These are phyloP conservation scores for Aplocera efformata DNA, from an alignment of 2,888 invertebrate species.

Conservation along the genomic window DNA sequence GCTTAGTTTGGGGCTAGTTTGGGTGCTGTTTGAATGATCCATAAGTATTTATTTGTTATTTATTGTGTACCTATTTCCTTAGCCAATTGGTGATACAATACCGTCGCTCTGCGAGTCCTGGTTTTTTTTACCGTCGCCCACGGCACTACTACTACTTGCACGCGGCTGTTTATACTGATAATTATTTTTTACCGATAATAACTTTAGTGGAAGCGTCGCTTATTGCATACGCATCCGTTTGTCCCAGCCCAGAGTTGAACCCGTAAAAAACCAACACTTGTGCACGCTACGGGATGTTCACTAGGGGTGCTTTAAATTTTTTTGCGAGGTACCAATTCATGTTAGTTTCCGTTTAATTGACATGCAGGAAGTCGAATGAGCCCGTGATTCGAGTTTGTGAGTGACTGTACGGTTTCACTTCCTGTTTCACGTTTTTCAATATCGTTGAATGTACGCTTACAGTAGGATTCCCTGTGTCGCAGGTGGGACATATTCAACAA, in stretches of 20 bases:
- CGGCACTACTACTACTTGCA: too few relatives aligned
- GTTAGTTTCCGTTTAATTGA: conserved; percentile 57
- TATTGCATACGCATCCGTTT: conserved; percentile 38
- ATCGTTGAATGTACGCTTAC: background rate
- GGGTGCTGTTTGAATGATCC: too few relatives aligned
- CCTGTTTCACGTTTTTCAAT: background rate
- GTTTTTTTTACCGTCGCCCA: too few relatives aligned
- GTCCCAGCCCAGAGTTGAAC: conserved; percentile 38
- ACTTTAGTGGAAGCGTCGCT: background rate
- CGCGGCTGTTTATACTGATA: too few relatives aligned
- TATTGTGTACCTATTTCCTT: too few relatives aligned
- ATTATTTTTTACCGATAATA: too few relatives aligned
- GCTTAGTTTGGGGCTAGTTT: too few relatives aligned
- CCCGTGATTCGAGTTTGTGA: conserved; percentile 21
- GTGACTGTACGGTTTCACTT: conserved; percentile 13
- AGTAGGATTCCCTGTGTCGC: too few relatives aligned
- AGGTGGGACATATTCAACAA: too few relatives aligned
- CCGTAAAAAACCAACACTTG: conserved; percentile 52
- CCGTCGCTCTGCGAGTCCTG: too few relatives aligned
- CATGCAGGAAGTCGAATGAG: conserved; percentile 42
- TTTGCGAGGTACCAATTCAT: conserved; percentile 41
- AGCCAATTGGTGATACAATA: too few relatives aligned
- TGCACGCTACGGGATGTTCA: conserved; percentile 47
- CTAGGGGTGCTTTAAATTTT: conserved; percentile 48
- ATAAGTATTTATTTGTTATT: too few relatives aligned